Evolutionary conservation across 2,797 vertebrate genomes (phyloP).

Genomic region (Rhinoraja longicauda): DNA sequence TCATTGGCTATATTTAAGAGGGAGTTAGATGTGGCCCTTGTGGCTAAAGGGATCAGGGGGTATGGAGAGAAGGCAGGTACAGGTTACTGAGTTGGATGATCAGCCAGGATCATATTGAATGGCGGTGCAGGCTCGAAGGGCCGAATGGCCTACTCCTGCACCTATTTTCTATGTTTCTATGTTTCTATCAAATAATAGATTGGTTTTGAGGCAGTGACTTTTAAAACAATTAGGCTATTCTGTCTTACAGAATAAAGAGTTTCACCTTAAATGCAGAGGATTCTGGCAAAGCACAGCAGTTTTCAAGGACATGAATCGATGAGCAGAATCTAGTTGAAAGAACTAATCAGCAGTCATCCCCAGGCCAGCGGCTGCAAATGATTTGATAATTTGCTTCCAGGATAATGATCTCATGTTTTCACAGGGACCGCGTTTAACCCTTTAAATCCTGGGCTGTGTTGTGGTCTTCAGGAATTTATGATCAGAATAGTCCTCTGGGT

Average conservation of each 20-base stretch:
- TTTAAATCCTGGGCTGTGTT: no score
- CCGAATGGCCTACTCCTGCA: no score
- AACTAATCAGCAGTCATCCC: neutral
- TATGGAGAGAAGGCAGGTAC: no score
- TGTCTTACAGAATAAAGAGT: neutral
- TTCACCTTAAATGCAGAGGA: neutral
- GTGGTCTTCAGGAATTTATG: neutral
- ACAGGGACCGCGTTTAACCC: neutral
- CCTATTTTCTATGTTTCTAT: no score
- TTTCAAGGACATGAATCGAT: neutral
- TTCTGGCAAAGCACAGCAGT: neutral
- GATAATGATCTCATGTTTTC: constrained; percentile 5
- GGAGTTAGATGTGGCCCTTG: no score
- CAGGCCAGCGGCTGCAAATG: neutral
- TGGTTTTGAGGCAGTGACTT: neutral
- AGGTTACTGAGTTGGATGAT: no score
- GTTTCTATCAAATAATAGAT: neutral
- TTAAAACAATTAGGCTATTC: neutral
- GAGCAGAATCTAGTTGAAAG: neutral
- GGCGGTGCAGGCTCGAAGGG: no score
- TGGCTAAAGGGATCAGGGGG: no score
- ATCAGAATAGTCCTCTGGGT: neutral
- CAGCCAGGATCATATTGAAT: no score
- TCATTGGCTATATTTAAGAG: no score
- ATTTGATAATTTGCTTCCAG: neutral